Conservation (phyloP, 2,888 invertebrate species). For the Pristionchus entomophagus region DNA sequence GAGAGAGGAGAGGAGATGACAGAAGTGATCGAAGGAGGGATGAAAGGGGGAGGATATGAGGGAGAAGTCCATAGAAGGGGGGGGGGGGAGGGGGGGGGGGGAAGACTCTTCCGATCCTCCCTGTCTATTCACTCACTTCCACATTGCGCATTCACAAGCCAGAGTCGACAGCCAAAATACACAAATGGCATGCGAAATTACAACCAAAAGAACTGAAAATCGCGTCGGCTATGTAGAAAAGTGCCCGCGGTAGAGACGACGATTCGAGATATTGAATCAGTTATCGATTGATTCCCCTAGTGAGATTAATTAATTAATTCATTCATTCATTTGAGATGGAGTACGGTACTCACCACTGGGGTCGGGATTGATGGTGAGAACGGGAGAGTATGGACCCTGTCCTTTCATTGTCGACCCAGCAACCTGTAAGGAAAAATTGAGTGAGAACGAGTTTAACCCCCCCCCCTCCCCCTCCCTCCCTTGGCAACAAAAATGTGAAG, state of each 20-base stretch:
- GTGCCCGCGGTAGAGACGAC: constrained; percentile 6
- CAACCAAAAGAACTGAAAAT: constrained; percentile 2
- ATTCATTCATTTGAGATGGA: too few relatives aligned
- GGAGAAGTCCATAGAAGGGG: neutral
- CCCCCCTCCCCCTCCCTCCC: too few relatives aligned
- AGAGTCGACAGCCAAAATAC: neutral
- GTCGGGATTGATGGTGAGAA: constrained; percentile 68
- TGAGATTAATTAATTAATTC: too few relatives aligned
- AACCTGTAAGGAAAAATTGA: constrained; percentile 86
- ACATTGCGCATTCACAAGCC: neutral
- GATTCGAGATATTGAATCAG: constrained; percentile 22
- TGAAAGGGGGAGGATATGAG: neutral
- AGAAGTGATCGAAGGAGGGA: constrained; percentile 5
- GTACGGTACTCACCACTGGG: constrained; percentile 59
- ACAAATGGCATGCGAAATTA: constrained; percentile 31
- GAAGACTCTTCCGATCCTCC: neutral
- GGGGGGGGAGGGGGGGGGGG: neutral
- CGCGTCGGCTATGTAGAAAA: neutral
- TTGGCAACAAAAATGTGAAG: neutral
- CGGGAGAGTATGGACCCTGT: constrained; percentile 86
- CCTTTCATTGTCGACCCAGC: constrained; percentile 95
- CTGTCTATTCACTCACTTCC: neutral
- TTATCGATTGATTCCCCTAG: neutral
- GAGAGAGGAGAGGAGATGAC: constrained; percentile 23
- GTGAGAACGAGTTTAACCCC: too few relatives aligned